Evolutionary conservation across 2,113 vertebrate genomes (phyloP).

Genomic region (Lasiurus borealis): DNA sequence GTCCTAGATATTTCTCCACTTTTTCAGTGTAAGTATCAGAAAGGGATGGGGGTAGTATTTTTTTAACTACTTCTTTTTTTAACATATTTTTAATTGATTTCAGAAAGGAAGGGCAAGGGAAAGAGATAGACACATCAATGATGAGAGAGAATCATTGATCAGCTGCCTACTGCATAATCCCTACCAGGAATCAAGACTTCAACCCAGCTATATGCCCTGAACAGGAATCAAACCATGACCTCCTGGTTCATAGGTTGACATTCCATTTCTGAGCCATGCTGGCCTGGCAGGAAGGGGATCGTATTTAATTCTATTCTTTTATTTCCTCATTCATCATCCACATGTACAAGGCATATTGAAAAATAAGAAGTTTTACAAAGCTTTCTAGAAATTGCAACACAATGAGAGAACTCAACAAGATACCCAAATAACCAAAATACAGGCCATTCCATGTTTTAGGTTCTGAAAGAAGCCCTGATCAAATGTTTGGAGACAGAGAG

Average conservation of each 20-base stretch:
- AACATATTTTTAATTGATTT: too few species aligned
- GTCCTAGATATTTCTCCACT: background rate
- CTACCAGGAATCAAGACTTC: too few species aligned
- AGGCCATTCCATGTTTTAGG: background rate
- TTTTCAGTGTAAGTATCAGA: constrained; percentile 12
- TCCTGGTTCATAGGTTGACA: too few species aligned
- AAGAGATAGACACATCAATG: too few species aligned
- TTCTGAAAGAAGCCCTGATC: background rate
- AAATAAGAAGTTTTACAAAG: background rate
- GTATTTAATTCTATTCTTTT: constrained; percentile 55
- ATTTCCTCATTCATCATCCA: background rate
- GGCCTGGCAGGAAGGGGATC: background rate
- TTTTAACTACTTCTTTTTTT: too few species aligned
- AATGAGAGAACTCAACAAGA: background rate
- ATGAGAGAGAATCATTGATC: too few species aligned
- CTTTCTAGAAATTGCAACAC: background rate
- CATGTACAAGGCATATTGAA: background rate
- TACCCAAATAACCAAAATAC: background rate
- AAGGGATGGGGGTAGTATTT: background rate
- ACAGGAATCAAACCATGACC: too few species aligned
- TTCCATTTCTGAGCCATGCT: too few species aligned
- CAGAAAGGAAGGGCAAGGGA: too few species aligned
- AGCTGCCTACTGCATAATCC: too few species aligned
- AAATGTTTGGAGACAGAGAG: background rate
- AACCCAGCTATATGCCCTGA: too few species aligned